Evolutionary conservation across 2,888 invertebrate genomes (phyloP).

Genomic region (Melinaea menophilus): DNA sequence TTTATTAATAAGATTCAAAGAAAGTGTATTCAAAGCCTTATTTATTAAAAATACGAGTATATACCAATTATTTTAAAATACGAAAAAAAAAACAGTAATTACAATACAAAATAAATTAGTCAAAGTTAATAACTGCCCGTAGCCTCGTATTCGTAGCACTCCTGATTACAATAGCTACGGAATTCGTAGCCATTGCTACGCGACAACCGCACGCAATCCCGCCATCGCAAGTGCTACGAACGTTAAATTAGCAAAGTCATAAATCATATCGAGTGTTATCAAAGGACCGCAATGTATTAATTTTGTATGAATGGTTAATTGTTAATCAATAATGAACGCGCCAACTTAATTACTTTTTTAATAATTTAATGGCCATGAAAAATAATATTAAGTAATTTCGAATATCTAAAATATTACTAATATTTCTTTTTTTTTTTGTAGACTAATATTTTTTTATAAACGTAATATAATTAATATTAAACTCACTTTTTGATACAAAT

Average conservation of each 20-base stretch:
- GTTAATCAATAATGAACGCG: neutral
- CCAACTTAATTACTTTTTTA: neutral
- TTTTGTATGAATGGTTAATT: no score
- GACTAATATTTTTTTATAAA: no score
- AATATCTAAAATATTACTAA: neutral
- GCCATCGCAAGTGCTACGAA: conserved; percentile 14
- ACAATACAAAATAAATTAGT: neutral
- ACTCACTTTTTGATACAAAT: no score
- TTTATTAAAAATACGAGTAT: no score
- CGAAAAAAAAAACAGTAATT: neutral
- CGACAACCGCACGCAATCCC: conserved; percentile 7
- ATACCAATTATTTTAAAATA: no score
- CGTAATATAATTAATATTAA: no score
- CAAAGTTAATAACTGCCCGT: neutral
- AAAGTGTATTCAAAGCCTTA: neutral
- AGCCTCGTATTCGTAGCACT: conserved; percentile 1
- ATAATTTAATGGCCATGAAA: neutral
- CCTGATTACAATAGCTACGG: neutral
- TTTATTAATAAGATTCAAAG: neutral
- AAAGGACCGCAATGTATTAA: neutral
- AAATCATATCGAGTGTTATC: conserved; percentile 9
- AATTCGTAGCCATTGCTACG: conserved; percentile 17
- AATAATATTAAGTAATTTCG: neutral
- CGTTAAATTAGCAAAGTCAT: conserved; percentile 14
- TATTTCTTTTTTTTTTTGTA: no score